A percentile compares a stretch with the other conserved stretches of the same genome.
These are phyloP conservation scores for Florisuga fusca DNA, from an alignment of 2,797 vertebrate species.

Conservation along the genomic window DNA sequence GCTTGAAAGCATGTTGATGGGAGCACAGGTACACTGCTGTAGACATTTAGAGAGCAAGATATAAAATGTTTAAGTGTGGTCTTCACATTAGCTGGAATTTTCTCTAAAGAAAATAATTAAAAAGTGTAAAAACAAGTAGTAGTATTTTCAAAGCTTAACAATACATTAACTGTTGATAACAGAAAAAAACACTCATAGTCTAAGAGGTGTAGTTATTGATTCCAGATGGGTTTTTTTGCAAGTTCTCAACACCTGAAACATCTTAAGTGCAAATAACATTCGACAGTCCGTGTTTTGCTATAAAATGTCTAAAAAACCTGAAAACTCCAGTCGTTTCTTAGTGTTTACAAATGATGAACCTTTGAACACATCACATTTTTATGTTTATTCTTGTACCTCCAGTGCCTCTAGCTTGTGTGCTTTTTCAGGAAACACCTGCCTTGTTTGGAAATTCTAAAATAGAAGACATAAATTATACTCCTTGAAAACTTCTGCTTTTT, in stretches of 20 bases:
- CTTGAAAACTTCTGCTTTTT: not conserved
- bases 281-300: not conserved
- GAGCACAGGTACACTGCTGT: not conserved
- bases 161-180: not conserved
- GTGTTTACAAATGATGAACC: not conserved
- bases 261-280: not conserved
- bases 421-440: slow-evolving; percentile 5
- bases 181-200: not conserved
- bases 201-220: slow-evolving; percentile 12
- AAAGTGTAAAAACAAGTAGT: slow-evolving; percentile 30
- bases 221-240: slow-evolving; percentile 21
- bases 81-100: slow-evolving; percentile 6
- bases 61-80: not conserved
- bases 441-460: not conserved
- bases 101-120: not conserved
- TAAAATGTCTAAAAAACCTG: not conserved
- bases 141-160: slow-evolving; percentile 30
- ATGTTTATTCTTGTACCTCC: not conserved
- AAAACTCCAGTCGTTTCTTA: not conserved
- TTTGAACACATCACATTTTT: not conserved
- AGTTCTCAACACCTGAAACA: not conserved
- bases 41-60: not conserved
- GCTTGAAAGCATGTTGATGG: not conserved
- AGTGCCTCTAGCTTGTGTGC: not conserved
- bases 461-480: not conserved